Conservation (phyloP, 2,888 invertebrate genomes). For the Ormyrus rosae region DNA sequence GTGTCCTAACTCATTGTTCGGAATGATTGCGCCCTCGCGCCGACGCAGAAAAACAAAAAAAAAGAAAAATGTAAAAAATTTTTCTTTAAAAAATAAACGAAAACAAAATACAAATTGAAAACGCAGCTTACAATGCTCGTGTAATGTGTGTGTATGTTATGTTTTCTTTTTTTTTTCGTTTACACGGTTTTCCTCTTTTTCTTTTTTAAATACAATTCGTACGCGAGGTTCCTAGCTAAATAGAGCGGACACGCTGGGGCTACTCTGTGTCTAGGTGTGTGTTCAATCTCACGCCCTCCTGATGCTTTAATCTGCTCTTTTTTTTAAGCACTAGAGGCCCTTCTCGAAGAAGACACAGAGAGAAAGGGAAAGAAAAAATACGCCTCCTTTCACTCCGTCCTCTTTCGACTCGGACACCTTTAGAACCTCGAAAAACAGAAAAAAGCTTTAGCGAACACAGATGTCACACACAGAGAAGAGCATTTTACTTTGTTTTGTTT, state of each 20-base stretch:
- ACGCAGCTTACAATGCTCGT: slow-evolving; percentile 51
- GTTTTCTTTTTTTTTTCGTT: slow-evolving; percentile 34
- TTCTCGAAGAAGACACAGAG: not conserved
- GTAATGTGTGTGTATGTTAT: slow-evolving; percentile 28
- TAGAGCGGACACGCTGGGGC: slow-evolving; percentile 43
- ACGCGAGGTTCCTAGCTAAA: slow-evolving; percentile 52
- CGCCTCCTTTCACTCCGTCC: slow-evolving; percentile 8
- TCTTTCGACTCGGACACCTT: not conserved
- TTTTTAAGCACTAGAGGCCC: not conserved
- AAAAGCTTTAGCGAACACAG: slow-evolving; percentile 10
- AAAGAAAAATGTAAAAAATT: slow-evolving; percentile 34
- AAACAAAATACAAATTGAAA: slow-evolving; percentile 39
- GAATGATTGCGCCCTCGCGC: slow-evolving; percentile 51
- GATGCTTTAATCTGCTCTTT: not conserved
- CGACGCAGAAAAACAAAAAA: slow-evolving; percentile 46
- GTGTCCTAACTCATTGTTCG: slow-evolving; percentile 26
- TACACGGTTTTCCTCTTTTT: slow-evolving; percentile 38
- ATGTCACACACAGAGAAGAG: slow-evolving; percentile 32
- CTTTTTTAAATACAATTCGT: slow-evolving; percentile 43
- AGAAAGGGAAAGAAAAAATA: not conserved
- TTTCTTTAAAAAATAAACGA: slow-evolving; percentile 38
- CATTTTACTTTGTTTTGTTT: slow-evolving; percentile 28
- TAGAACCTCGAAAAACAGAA: slow-evolving; percentile 12
- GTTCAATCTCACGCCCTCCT: not conserved
- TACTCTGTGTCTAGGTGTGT: slow-evolving; percentile 13